Percentiles rank a stretch among this genome's conserved stretches.
phyloP scores from a whole-genome alignment of 2,888 invertebrate genomes.

The Drosophila suboccidentalis region DNA sequence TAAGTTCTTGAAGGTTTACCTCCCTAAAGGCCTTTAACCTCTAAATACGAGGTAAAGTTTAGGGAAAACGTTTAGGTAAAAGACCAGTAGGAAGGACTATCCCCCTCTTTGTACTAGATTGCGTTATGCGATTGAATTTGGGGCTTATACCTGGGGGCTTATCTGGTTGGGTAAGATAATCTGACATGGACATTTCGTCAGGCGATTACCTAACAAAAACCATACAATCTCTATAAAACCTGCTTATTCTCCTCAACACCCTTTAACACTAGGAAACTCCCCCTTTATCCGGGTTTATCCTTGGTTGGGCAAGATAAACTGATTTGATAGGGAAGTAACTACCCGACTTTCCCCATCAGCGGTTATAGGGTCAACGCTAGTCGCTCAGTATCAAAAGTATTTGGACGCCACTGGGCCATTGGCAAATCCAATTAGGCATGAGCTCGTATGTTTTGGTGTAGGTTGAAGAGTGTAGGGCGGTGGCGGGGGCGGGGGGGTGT shows the following conservation, averaged over 20 bases:
- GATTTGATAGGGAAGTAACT: neutral
- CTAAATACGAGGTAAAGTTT: neutral
- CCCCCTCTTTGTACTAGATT: neutral
- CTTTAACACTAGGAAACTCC: neutral
- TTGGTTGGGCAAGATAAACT: neutral
- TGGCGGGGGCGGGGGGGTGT: too few species aligned
- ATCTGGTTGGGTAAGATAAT: too few species aligned
- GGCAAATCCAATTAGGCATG: constrained; percentile 67
- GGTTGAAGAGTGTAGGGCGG: constrained; percentile 10
- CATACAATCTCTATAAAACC: neutral
- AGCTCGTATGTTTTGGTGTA: constrained; percentile 9
- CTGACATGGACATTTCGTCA: too few species aligned
- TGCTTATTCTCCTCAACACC: neutral
- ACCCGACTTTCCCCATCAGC: neutral
- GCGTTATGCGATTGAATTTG: too few species aligned
- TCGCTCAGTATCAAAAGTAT: neutral
- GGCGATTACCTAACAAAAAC: too few species aligned
- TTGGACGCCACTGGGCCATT: constrained; percentile 17
- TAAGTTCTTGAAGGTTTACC: neutral
- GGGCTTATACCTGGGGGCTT: too few species aligned
- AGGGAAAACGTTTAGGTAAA: neutral
- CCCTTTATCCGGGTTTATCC: neutral
- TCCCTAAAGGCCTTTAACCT: too few species aligned
- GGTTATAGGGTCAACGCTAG: constrained; percentile 13
- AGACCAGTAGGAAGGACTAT: neutral